Evolutionary conservation across 2,888 invertebrate species (phyloP), one percentile per base, ranked within the genome.

Genomic region (Chorisops tibialis): DNA sequence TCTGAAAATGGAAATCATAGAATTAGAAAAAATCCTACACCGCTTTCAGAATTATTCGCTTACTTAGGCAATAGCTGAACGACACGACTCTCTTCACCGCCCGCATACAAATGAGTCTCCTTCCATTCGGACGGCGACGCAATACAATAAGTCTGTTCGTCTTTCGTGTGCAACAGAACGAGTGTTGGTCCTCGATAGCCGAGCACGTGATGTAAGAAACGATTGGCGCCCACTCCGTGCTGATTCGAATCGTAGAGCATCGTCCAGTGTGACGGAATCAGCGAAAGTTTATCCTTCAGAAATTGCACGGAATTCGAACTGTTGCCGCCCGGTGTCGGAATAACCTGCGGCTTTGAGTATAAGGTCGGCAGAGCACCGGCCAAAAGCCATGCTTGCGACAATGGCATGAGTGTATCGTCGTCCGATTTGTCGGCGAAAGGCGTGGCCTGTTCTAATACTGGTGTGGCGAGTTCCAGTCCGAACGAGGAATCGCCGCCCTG

Each of bases 191-290:
- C 87, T 56, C 85, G 72, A 66, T 79, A 79, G 4, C 79, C 78
- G 18, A 93, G 82, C 4, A 94, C 90, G 79, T 95, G 94, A 73
- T 93, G 91, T 69, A 91, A 80, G 79, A 95, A 94, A 68, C 92
- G 83, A 80, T 94, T 95, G 61, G 88, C 84, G 22, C 93, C 94
- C n/a, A 89, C 79, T 0, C 95, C 96, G 79, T 93, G 91, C 64
- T 90, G 87, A 69, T 87, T 85, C 60, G 92, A 90, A 71, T 88
- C 86, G 80, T 95, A 96, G 56, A 96, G 79, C 64, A 89, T 81
- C 58, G 86, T 84, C 95, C 95, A 96, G 78, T 92, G 91, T 61
- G 88, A 88, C 1, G 88, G 88, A 69, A 87, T 81, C 68, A 85
- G 81, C 68, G 86, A 86, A 18, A 87, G 77, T 63, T 86, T 84